Evolutionary conservation across 2,888 invertebrate species (phyloP).

Genomic region (Homarus gammarus): DNA sequence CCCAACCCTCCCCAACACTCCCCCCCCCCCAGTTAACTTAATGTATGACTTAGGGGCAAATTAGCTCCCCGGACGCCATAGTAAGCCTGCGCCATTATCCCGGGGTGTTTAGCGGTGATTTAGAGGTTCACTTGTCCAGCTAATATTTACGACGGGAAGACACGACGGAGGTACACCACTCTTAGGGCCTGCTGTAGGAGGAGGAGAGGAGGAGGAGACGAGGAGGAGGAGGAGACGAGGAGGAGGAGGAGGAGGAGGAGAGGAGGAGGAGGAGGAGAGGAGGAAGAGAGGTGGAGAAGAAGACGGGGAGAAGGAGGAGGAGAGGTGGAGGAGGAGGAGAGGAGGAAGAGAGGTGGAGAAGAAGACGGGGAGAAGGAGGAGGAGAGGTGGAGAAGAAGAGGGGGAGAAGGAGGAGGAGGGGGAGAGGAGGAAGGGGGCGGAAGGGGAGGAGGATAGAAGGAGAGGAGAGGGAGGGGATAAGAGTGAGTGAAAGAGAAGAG

Average conservation of each 20-base stretch:
- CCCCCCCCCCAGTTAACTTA: too few species aligned
- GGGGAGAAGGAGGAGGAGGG: background rate
- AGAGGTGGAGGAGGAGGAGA: background rate
- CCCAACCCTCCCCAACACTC: too few species aligned
- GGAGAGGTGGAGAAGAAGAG: background rate
- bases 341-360: background rate
- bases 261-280: background rate
- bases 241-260: background rate
- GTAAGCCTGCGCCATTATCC: too few species aligned
- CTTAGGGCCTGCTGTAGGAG: background rate
- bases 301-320: background rate
- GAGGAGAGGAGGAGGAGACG: background rate
- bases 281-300: too few species aligned
- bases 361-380: background rate
- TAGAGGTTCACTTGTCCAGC: too few species aligned
- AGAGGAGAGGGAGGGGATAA: too few species aligned
- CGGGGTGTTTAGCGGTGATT: too few species aligned
- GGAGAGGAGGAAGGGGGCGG: too few species aligned
- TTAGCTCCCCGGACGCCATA: too few species aligned
- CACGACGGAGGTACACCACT: background rate
- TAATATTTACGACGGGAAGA: too few species aligned
- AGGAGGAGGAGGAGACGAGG: background rate
- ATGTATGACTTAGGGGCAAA: background rate
- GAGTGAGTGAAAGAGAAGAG: background rate
- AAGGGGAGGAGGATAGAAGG: too few species aligned